Evolutionary conservation across 1,140 invertebrate genomes (phyloP).

Genomic region (Bombus superbus): DNA sequence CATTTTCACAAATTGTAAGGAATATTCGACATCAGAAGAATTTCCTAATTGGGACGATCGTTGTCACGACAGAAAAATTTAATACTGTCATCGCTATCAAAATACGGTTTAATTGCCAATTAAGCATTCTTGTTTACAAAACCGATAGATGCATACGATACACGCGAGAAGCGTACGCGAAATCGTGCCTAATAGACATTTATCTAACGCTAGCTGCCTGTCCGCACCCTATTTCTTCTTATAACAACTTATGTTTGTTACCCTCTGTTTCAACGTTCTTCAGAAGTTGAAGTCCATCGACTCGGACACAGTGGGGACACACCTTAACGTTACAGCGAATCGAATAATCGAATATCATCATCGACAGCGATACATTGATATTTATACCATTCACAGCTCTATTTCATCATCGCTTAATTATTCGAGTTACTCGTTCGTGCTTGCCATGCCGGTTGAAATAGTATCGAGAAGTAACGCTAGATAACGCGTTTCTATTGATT

Average conservation of each 20-base stretch:
- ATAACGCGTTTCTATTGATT: slow-evolving; percentile 59
- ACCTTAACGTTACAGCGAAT: neutral
- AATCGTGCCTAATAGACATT: neutral
- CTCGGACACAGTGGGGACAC: too few species aligned
- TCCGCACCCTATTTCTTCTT: too few species aligned
- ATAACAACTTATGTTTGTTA: too few species aligned
- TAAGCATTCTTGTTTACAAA: neutral
- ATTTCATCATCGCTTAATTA: slow-evolving; percentile 3
- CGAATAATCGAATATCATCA: neutral
- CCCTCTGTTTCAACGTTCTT: too few species aligned
- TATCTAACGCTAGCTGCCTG: neutral
- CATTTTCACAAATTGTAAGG: too few species aligned
- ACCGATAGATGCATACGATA: neutral
- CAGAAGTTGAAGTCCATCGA: too few species aligned
- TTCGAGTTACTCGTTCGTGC: neutral
- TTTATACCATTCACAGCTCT: neutral
- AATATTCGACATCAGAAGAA: too few species aligned
- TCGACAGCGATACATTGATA: neutral
- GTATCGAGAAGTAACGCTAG: slow-evolving; percentile 12
- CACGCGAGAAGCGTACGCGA: neutral
- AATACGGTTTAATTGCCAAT: too few species aligned
- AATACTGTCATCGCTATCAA: too few species aligned
- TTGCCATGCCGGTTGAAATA: neutral
- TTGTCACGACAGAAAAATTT: too few species aligned
- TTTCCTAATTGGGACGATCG: too few species aligned